Base-by-base conservation (phyloP, 30 jellyfish, hydroid and myxozoan genomes). In the Aurelia sp. region DNA sequence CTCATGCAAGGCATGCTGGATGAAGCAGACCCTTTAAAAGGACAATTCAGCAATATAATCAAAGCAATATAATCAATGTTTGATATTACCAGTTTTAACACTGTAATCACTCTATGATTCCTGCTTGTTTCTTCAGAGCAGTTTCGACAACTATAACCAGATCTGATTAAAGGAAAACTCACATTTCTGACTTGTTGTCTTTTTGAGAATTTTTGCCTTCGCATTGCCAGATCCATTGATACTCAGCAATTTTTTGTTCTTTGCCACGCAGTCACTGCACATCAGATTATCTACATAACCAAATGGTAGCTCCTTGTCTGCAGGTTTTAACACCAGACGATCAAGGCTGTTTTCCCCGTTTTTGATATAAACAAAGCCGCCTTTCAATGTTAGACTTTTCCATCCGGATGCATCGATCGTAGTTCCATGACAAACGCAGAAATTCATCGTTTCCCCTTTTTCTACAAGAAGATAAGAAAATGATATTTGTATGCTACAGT, bases 271-370 rank as follows among this genome's bases (percentile, higher is more conserved):
- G 9, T 77, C 78, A 3, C 67, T 31, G 35, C 88, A 77, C 19
- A 77, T 62, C 88, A 77, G 37, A 51, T 77, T 77, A 58, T 77
- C 88, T 62, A 62, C 40, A 30, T 35, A 77, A 19, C 88, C 88
- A 20, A 5, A 41, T 37, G 88, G 88, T 2, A 50, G 47, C 18
- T 48, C 27, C n/a, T 22, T 77, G 22, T 50, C 78, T 5, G 53
- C 31, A 3, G 88, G 88, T 37, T 31, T 21, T 64, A 77, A 55
- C 57, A 55, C 3, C 21, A 75, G 35, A 20, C 47, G 21, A 6
- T 30, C 66, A 11, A 21, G 10, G 23, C 47, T 10, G 13, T 27
- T 50, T 13, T 66, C 35, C 9, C 66, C 12, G 4, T 4, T 22
- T 13, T 61, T 51, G 15, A 77, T 67, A 21, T 9, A 22, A 13